Percentiles rank a stretch among this genome's conserved stretches.
These are phyloP conservation scores for Rousettus leschenaultii DNA, from an alignment of 2,113 vertebrate genomes.

Conservation along the genomic window DNA sequence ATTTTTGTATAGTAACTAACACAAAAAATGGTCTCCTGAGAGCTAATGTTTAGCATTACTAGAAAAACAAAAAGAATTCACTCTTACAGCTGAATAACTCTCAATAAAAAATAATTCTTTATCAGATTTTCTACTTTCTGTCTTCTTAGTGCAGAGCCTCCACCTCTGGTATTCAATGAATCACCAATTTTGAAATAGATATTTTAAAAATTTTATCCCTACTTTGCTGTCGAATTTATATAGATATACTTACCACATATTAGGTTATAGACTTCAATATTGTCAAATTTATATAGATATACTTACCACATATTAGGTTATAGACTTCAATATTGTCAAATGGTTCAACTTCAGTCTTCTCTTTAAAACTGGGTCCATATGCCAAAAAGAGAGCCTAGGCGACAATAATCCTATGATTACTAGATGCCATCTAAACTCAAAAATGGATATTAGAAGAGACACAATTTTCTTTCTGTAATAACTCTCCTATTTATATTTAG, in stretches of 20 bases:
- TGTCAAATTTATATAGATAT: constrained; percentile 86
- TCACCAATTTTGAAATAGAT: not conserved
- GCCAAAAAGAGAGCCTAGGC: constrained; percentile 92
- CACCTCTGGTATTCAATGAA: not conserved
- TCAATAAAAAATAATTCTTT: not conserved
- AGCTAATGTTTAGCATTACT: not conserved
- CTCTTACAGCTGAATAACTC: not conserved
- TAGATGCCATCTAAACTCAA: not conserved
- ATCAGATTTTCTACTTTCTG: not conserved
- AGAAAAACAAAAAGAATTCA: not conserved
- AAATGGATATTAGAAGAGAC: not conserved
- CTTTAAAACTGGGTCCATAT: constrained; percentile 91
- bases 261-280: constrained; percentile 97
- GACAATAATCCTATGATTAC: not conserved
- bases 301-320: constrained; percentile 97
- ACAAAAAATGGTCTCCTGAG: not conserved
- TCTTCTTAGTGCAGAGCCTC: not conserved
- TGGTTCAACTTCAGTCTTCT: constrained; percentile 84
- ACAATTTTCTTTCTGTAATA: not conserved
- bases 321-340: constrained; percentile 98
- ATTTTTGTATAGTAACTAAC: not conserved
- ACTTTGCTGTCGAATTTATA: not conserved
- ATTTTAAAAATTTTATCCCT: not conserved
- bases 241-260: constrained; percentile 91
- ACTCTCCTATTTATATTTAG: not conserved